Evolutionary conservation across 2,888 invertebrate species (phyloP).

Genomic region (Ophonus ardosiacus): DNA sequence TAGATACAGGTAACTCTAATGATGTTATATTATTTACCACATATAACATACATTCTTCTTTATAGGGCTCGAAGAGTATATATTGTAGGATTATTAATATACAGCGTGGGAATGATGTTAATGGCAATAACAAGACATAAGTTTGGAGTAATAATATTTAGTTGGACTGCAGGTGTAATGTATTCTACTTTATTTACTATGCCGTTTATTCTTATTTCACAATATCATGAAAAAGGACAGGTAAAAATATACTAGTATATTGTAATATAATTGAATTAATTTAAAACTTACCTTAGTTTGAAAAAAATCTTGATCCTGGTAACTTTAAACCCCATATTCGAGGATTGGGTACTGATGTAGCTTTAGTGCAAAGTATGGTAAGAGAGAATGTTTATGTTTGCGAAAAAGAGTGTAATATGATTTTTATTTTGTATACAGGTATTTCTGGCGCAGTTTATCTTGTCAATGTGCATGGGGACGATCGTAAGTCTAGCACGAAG

Average conservation of each 20-base stretch:
- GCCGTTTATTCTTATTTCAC: constrained; percentile 95
- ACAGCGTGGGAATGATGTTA: constrained; percentile 91
- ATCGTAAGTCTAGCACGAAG: constrained; percentile 89
- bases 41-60: constrained; percentile 72
- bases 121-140: constrained; percentile 89
- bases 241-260: constrained; percentile 77
- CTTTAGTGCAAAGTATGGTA: constrained; percentile 94
- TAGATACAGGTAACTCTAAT: constrained; percentile 79
- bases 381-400: background rate
- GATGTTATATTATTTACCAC: constrained; percentile 1
- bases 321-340: constrained; percentile 80
- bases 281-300: constrained; percentile 77
- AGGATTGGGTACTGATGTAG: constrained; percentile 96
- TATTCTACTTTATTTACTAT: constrained; percentile 98
- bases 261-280: too few species aligned
- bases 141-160: constrained; percentile 90
- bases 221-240: constrained; percentile 94
- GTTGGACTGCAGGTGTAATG: constrained; percentile 97
- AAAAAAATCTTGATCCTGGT: constrained; percentile 73
- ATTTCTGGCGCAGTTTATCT: constrained; percentile 94
- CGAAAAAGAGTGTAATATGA: background rate
- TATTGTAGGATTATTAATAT: constrained; percentile 91
- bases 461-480: constrained; percentile 91
- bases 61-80: constrained; percentile 92
- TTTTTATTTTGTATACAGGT: constrained; percentile 64